Conservation (phyloP, 92 coral and sea anemone species). For the Parazoanthus atlanticus region DNA sequence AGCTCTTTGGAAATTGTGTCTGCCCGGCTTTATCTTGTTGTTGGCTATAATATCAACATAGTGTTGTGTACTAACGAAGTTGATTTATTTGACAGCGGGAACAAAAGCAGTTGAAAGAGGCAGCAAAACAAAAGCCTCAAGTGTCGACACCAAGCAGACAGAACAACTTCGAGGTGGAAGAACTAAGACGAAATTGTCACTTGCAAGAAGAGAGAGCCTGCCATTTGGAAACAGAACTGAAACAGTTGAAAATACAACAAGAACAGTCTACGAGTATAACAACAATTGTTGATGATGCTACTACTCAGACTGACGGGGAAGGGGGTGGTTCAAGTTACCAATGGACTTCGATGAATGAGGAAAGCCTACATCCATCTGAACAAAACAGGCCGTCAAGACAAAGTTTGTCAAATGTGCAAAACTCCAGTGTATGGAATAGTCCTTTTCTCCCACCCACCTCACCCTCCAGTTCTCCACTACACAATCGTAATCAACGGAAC, state of each 20-base stretch:
- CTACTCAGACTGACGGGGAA: constrained; percentile 16
- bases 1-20: too few relatives aligned
- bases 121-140: constrained; percentile 59
- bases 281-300: constrained; percentile 7
- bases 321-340: neutral
- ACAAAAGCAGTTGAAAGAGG: constrained; percentile 83
- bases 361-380: neutral
- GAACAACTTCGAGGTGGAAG: constrained; percentile 60
- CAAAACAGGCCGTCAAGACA: neutral
- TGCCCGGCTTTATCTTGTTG: too few relatives aligned
- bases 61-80: neutral
- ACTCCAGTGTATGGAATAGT: neutral
- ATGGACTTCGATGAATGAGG: neutral
- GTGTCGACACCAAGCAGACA: constrained; percentile 56
- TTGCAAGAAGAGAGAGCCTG: constrained; percentile 76
- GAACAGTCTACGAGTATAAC: constrained; percentile 25
- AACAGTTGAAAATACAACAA: constrained; percentile 46
- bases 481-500: neutral
- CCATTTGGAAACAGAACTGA: constrained; percentile 73
- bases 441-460: neutral
- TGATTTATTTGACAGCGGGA: constrained; percentile 68
- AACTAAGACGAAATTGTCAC: constrained; percentile 64
- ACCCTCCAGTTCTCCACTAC: neutral
- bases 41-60: too few relatives aligned
- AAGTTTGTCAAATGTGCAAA: neutral